Base-by-base conservation (phyloP, 2,113 vertebrate genomes). In the Alectura lathami region DNA sequence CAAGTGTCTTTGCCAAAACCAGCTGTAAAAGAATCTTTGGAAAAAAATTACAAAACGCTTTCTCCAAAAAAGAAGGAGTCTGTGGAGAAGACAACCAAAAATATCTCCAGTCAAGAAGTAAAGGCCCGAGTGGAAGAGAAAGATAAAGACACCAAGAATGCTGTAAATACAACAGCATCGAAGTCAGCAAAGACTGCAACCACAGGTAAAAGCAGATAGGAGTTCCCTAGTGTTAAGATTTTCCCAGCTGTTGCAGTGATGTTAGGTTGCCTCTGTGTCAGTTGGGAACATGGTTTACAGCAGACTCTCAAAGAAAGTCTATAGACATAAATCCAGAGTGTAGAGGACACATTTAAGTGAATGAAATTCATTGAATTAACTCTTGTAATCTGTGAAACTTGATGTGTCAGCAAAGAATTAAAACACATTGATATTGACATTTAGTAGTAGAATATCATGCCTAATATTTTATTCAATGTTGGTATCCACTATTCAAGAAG, bases 111-210 rank as follows among this genome's bases (percentile, higher is more conserved):
- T 79, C 97, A 98, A 24, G 98, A 98, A 66, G 93, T 98, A 56
- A 98, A 98, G 96, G 88, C 97, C 54, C 97, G 96, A 8, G 97
- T 96, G 62, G 99, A 99, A 83, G 99, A 99, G 50, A 99, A 99
- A 97, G 99, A 99, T 96, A 98, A 98, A 75, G 98, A 98, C 53
- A 98, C 98, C 67, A 99, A 99, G 98, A 99, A 99, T 91, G 99
- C 99, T 18, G 98, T 99, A 77, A 99, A 99, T 36, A 98, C 98
- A 45, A 99, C 98, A 47, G 97, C 99, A 27, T 99, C 98, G 75
- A 99, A 98, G 89, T 99, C 98, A 2, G 98, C 97, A 18, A 99
- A 99, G 98, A 99, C 97, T 26, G 97, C 97, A 27, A 96, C 98
- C 67, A 97, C 98, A 98, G 99, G 99, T 99, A 94, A 98, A 69